Evolutionary conservation across 2,797 vertebrate species (phyloP).

Genomic region (Perodicticus potto): DNA sequence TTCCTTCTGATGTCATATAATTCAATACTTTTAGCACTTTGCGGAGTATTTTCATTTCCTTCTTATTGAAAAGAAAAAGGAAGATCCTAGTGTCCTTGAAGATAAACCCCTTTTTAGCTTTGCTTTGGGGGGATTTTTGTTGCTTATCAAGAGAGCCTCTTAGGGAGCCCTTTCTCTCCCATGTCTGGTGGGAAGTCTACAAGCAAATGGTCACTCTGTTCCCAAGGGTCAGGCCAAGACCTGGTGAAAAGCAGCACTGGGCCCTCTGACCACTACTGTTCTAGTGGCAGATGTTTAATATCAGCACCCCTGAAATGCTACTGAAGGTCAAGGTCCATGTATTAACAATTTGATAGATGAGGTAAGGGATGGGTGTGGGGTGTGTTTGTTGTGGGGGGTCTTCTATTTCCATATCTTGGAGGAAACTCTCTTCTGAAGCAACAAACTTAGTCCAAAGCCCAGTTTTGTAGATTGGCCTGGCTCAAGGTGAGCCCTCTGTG

Average conservation of each 20-base stretch:
- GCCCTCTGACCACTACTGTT: not conserved
- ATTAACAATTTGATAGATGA: not conserved
- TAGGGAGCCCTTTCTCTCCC: not conserved
- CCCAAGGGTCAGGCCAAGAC: not conserved
- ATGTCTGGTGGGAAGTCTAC: not conserved
- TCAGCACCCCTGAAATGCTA: not conserved
- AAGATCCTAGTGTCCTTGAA: not conserved
- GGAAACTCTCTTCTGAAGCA: not conserved
- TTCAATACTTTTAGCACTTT: not conserved
- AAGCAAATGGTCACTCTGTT: not conserved
- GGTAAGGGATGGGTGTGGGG: not conserved
- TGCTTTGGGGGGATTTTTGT: not conserved
- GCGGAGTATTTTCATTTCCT: not conserved
- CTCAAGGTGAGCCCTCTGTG: accelerated
- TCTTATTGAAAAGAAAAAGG: not conserved
- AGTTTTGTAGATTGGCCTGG: not conserved
- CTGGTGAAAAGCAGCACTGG: not conserved
- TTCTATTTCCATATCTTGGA: not conserved
- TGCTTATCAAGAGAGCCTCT: not conserved
- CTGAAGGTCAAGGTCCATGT: not conserved
- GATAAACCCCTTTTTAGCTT: not conserved
- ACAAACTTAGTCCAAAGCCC: not conserved
- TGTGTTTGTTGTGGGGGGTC: not conserved
- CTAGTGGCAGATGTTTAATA: not conserved
- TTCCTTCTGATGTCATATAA: not conserved